A percentile compares a stretch with the other conserved stretches of the same genome.
These are phyloP conservation scores for Morpho achilles DNA, from an alignment of 2,888 invertebrate species.

Conservation along the genomic window DNA sequence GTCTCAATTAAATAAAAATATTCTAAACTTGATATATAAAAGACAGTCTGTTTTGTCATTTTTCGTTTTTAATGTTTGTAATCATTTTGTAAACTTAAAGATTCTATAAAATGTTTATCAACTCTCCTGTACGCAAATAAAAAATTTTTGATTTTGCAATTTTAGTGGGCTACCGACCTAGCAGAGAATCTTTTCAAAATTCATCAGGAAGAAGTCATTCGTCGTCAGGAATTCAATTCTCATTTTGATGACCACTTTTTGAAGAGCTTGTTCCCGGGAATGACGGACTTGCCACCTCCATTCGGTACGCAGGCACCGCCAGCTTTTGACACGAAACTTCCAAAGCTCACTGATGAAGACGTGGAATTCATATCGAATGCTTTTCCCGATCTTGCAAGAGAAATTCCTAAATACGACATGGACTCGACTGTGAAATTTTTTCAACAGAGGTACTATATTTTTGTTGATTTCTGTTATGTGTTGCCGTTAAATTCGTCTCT, in stretches of 20 bases:
- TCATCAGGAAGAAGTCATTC: conserved; percentile 89
- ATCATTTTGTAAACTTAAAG: too few relatives aligned
- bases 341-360: conserved; percentile 80
- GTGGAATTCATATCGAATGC: conserved; percentile 81
- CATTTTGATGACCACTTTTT: conserved; percentile 92
- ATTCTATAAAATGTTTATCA: too few relatives aligned
- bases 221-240: conserved; percentile 87
- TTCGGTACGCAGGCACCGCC: conserved; percentile 91
- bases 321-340: conserved; percentile 86
- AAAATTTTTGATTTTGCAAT: conserved; percentile 1
- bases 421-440: conserved; percentile 86
- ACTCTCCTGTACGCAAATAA: too few relatives aligned
- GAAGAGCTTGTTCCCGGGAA: conserved; percentile 91
- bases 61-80: too few relatives aligned
- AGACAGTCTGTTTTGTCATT: too few relatives aligned
- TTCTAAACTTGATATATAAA: too few relatives aligned
- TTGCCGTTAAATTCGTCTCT: too few relatives aligned
- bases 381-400: conserved; percentile 83
- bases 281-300: conserved; percentile 90
- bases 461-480: not conserved
- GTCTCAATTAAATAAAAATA: too few relatives aligned
- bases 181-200: conserved; percentile 88
- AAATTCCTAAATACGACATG: conserved; percentile 84
- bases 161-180: conserved; percentile 89
- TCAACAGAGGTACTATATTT: conserved; percentile 68